Evolutionary conservation across 2,888 invertebrate genomes (phyloP).

Genomic region (Mayetiola destructor): DNA sequence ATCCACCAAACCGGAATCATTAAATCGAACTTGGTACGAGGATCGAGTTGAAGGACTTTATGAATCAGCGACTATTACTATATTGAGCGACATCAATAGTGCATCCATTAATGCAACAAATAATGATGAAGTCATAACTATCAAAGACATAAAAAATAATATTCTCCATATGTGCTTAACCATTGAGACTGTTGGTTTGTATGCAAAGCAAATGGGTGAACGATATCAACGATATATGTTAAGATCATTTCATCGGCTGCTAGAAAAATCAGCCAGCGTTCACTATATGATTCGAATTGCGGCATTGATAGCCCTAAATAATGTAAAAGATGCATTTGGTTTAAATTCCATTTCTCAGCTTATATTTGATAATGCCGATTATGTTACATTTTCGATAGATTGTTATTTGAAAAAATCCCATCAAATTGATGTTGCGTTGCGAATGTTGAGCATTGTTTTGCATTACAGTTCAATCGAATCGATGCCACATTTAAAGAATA

Average conservation of each 20-base stretch:
- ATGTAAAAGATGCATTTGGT: not conserved
- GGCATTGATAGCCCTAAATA: not conserved
- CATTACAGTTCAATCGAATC: too few species aligned
- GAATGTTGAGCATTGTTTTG: not conserved
- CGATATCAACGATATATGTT: not conserved
- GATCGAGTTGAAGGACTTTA: slow-evolving; percentile 21
- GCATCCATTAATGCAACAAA: too few species aligned
- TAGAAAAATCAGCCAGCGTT: not conserved
- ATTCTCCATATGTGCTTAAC: slow-evolving; percentile 51
- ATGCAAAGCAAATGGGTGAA: not conserved
- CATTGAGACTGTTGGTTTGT: slow-evolving; percentile 49
- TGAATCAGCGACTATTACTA: too few species aligned
- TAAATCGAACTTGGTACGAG: too few species aligned
- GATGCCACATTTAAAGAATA: not conserved
- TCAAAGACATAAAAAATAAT: slow-evolving; percentile 32
- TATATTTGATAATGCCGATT: not conserved
- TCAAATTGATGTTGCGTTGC: not conserved
- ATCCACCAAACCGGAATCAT: too few species aligned
- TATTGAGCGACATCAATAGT: too few species aligned
- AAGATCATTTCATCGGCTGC: not conserved
- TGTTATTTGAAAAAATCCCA: not conserved
- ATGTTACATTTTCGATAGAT: not conserved
- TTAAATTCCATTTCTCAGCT: not conserved
- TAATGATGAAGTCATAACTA: not conserved
- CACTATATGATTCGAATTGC: not conserved